phyloP scores from a whole-genome alignment of 2,888 invertebrate species.

The Drosophila helvetica region DNA sequence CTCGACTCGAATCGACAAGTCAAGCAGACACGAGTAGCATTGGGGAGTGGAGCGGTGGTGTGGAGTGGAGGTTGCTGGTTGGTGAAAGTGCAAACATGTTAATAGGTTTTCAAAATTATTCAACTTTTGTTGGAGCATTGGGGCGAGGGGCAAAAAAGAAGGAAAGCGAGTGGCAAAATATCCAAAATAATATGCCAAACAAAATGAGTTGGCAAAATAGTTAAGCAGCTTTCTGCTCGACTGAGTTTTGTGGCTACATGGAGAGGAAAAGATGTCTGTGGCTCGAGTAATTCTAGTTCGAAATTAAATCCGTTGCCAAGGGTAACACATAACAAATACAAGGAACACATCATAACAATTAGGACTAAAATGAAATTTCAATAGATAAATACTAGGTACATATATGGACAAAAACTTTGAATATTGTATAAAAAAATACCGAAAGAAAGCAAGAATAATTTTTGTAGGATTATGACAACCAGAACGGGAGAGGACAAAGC shows the following conservation, averaged over 20 bases:
- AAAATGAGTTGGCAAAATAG: slow-evolving; percentile 71
- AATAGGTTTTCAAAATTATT: slow-evolving; percentile 62
- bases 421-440: too few species aligned
- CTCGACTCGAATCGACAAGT: slow-evolving; percentile 13
- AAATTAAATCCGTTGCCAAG: not conserved
- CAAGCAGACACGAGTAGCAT: not conserved
- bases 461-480: not conserved
- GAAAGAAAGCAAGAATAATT: too few species aligned
- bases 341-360: not conserved
- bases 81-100: slow-evolving; percentile 45
- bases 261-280: not conserved
- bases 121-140: slow-evolving; percentile 48
- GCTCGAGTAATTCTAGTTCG: not conserved
- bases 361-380: not conserved
- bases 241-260: slow-evolving; percentile 35
- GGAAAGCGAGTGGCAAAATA: slow-evolving; percentile 5
- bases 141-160: slow-evolving; percentile 15
- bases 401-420: too few species aligned
- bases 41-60: not conserved
- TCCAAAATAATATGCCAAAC: slow-evolving; percentile 53
- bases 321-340: not conserved
- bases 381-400: not conserved
- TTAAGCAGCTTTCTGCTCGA: slow-evolving; percentile 67
- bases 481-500: not conserved
- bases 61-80: not conserved